A percentile compares a stretch with the other conserved stretches of the same genome.
These are phyloP conservation scores for Saturnia japonica DNA, from an alignment of 2,888 invertebrate species.

Conservation along the genomic window DNA sequence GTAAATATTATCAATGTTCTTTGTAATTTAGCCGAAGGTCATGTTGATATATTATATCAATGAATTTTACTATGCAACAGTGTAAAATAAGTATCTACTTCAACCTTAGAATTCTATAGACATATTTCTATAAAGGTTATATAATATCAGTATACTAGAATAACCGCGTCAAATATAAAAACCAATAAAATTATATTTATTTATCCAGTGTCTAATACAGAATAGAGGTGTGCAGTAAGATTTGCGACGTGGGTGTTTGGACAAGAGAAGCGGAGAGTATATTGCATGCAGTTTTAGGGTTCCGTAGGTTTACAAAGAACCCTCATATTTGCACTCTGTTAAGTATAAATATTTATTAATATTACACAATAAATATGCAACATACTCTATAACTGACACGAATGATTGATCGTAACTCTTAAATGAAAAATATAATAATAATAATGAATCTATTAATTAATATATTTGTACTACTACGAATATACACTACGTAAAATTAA, in stretches of 20 bases:
- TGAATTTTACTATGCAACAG: neutral
- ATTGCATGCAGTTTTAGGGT: conserved; percentile 40
- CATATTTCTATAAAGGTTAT: neutral
- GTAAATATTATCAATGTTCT: neutral
- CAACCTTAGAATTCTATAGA: neutral
- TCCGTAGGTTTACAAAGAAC: conserved; percentile 33
- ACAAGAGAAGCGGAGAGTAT: conserved; percentile 21
- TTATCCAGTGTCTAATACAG: neutral
- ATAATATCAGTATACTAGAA: neutral
- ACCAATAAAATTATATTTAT: neutral
- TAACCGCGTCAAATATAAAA: neutral
- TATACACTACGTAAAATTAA: conserved; percentile 8
- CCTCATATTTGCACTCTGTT: conserved; percentile 18
- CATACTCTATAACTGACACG: neutral
- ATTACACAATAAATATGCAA: neutral
- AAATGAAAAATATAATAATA: too few species aligned
- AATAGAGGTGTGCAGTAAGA: conserved; percentile 31
- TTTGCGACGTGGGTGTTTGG: conserved; percentile 25
- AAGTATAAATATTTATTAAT: neutral
- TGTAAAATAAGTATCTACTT: neutral
- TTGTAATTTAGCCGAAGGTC: neutral
- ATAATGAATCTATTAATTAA: neutral
- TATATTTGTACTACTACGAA: conserved; percentile 6
- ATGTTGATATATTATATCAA: neutral
- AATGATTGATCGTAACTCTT: neutral